Conservation (phyloP, 2,888 invertebrate species). For the Lochmaea capreae region DNA sequence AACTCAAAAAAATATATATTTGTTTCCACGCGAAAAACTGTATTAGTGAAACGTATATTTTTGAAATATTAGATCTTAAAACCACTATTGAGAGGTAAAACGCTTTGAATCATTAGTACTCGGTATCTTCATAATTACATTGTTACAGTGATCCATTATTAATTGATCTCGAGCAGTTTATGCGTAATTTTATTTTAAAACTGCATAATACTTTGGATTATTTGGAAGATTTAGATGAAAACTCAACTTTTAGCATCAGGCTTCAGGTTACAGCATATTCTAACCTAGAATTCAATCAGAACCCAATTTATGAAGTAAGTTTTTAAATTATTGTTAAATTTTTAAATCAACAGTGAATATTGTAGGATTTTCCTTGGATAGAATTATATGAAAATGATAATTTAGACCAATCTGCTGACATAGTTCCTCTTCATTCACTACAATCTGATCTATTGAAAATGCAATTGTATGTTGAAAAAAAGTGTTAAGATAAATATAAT, state of each 20-base stretch:
- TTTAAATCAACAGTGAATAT: not conserved
- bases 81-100: constrained; percentile 45
- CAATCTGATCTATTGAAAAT: constrained; percentile 63
- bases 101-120: not conserved
- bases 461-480: constrained; percentile 61
- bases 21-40: constrained; percentile 64
- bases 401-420: constrained; percentile 56
- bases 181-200: constrained; percentile 73
- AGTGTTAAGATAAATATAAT: constrained; percentile 14
- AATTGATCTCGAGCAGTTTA: constrained; percentile 71
- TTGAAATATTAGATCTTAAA: constrained; percentile 61
- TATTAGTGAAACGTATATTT: constrained; percentile 66
- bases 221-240: constrained; percentile 68
- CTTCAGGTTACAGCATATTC: constrained; percentile 73
- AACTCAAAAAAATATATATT: constrained; percentile 68
- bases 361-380: constrained; percentile 68
- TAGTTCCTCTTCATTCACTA: constrained; percentile 66
- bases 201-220: constrained; percentile 67
- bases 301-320: constrained; percentile 66
- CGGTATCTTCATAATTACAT: constrained; percentile 13
- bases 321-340: not conserved
- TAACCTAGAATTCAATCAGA: constrained; percentile 68
- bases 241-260: constrained; percentile 72
- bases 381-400: constrained; percentile 55
- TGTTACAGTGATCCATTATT: constrained; percentile 70